Base-by-base conservation (phyloP, 2,113 vertebrate species). In the Scophthalmus maximus region DNA sequence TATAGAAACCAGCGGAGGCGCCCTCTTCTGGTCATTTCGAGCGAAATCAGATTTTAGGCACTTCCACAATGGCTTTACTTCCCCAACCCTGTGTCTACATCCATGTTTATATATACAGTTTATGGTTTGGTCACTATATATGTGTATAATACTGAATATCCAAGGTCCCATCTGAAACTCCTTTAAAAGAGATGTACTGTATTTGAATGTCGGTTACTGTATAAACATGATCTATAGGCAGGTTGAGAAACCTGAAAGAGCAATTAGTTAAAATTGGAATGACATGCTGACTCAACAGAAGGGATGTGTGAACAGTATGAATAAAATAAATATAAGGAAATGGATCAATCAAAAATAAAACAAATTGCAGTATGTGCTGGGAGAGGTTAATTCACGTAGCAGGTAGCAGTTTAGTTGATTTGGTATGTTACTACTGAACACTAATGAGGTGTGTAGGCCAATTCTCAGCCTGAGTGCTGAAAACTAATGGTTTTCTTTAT, bases 401-500 rank as follows among this genome's bases (percentile, higher is more conserved):
- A 29, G 20, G 57, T 46, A 34, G 40, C 25, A 14, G n/a, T 56
- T 81, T 14, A 67, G 12, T 27, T 15, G 64, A 36, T 20, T 61
- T 23, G 10, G 10, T 3, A 23, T 38, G 49, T 50, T 55, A 58
- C 56, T 46, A 4, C 5, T 46, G 30, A 73, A 57, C 38, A 34
- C 4, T 40, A 66, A 62, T 51, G 29, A 55, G 2, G 64, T 42
- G 53, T 74, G 69, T 80, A 80, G 61, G 76, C 58, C 69, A 57
- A 77, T 71, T 55, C 20, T 56, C 46, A 17, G 32, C 23, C 23
- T 11, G 36, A 49, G n/a, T n/a, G 46, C 23, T 50, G 56, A 53
- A 61, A 71, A 71, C 27, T 15, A 66, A 63, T 76, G 34, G 34
- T 36, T 14, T 68, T 68, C 58, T 76, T 76, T 53, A 64, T 81